Base-by-base conservation (phyloP, 2,113 vertebrate genomes). In the Corythornis madagascariensis region DNA sequence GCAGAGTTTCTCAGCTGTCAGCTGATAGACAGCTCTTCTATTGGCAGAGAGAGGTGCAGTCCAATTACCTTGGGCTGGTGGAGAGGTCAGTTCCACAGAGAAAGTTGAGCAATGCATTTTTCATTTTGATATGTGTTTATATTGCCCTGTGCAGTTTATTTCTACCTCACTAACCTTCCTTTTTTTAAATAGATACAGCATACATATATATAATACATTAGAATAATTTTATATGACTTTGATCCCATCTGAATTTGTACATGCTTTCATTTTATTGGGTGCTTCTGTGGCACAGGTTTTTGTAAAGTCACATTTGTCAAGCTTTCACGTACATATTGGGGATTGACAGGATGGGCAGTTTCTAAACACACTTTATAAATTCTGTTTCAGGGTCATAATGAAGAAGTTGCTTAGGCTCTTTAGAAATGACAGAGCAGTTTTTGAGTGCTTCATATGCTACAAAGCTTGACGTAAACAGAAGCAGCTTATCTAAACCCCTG, bases 361-460 rank as follows among this genome's bases (percentile, higher is more conserved):
- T 95, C 86, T 72, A 75, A 92, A 92, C 22, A 60, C 24, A 14
- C 69, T 90, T 80, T 83, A 47, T 63, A 79, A 89, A 81, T 92
- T 79, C 48, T 52, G 33, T 64, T 92, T 88, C 48, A 57, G 13
- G 92, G 76, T 95, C 77, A 74, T 82, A 80, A 93, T 72, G 74
- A 88, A 93, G 64, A 95, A 89, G n/a, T 96, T 95, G 22, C 75
- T 86, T 65, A 86, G 53, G 48, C n/a, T 89, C 48, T 92, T 85
- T 83, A 71, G 11, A 65, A 89, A 92, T 86, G 89, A 88, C 78
- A 89, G 85, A 93, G 69, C 61, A 88, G 52, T 93, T 96, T 94
- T 93, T 77, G 86, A 95, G 77, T 73, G 65, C 50, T 95, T 96
- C 61, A 38, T 88, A 31, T 87, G 33, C 80, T 87, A 60, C 79